Evolutionary conservation across 2,888 invertebrate species (phyloP), one percentile per base, ranked within the genome.

Genomic region (Himalopsyche tibetana): DNA sequence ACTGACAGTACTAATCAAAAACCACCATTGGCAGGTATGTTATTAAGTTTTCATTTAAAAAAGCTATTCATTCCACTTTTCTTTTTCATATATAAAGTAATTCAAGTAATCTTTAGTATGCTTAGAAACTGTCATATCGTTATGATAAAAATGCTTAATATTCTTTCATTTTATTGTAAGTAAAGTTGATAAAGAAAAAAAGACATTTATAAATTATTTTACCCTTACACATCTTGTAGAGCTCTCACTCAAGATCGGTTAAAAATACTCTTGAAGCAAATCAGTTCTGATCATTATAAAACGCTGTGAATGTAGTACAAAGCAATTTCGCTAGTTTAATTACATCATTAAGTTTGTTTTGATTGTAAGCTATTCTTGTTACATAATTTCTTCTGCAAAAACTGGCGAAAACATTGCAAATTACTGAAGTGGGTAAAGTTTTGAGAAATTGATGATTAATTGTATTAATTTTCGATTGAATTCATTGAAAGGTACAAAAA

Each of bases 21-120:
- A 80, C 93, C 93, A 1, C 94, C 94, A 0, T 89, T 93, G 55
- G 93, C 94, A 69, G 94, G 93, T 92, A 89, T 89, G 87, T 84
- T 40, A 51, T 51, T 15, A 51, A 83, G 38, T 11, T 74, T 69
- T 86, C 9, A 45, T 56, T 28, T n/a, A 55, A 36, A 80, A 36
- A 80, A 69, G 17, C 56, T 28, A 28, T 28, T 28, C 28, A 28
- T 28, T 28, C 28, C 28, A 2, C 28, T 28, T 28, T 28, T 28
- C 28, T 28, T 28, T 28, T 28, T 28, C 28, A 28, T 28, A 1
- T 28, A 28, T 28, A 28, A 28, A 28, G 28, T 28, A 28, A 28
- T 28, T 28, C 28, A 28, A 28, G 28, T 40, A 40, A 40, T 40
- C 5, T 40, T n/a, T 8, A 2, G 19, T 55, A 19, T 38, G 42